Base-by-base conservation (phyloP, 1,140 invertebrate genomes). In the Lepidotrigona ventralis region DNA sequence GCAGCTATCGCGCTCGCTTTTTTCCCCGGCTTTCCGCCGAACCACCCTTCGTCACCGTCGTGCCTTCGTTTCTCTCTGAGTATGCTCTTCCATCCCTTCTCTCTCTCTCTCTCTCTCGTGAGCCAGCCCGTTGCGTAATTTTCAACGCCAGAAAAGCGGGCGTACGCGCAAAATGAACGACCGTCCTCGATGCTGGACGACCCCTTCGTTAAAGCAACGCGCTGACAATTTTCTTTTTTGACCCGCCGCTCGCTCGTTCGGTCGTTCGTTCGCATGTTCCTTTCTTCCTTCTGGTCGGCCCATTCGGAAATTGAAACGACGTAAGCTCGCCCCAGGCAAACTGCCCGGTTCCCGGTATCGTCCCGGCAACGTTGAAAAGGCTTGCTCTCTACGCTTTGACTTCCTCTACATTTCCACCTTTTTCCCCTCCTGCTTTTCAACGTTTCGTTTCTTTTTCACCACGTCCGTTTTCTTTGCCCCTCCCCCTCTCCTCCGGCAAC, bases 151-250 rank as follows among this genome's bases (percentile, higher is more conserved):
- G 81, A 56, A 75, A 66, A 88, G 68, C 81, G 71, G 14, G 68
- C 75, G 79, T 86, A 82, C 81, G 87, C 66, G 88, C 81, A 54
- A 89, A 89, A 89, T 79, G 88, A 89, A 89, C 84, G 81, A 79
- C 33, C 73, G n/a, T 51, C 68, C 60, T 39, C 74, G 60, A 76
- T 88, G 83, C 76, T 84, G 2, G 73, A 85, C 86, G 90, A 89
- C 87, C 90, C 39, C 87, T 90, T 90, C 91, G 87, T 90, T 91
- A 88, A 90, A 90, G 71, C 84, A 81, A 89, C 85, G 84, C 85
- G 86, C 86, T 79, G 85, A 86, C 89, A 84, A 90, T 88, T 88
- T 88, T 90, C 88, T 29, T 81, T 90, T 85, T 82, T 69, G 72
- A 82, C 82, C 75, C 72, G 58, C 56, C 53, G n/a, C 76, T 53